Evolutionary conservation across 1,140 invertebrate species (phyloP), one percentile per base, ranked within the genome.

Genomic region (Semibalanus balanoides): DNA sequence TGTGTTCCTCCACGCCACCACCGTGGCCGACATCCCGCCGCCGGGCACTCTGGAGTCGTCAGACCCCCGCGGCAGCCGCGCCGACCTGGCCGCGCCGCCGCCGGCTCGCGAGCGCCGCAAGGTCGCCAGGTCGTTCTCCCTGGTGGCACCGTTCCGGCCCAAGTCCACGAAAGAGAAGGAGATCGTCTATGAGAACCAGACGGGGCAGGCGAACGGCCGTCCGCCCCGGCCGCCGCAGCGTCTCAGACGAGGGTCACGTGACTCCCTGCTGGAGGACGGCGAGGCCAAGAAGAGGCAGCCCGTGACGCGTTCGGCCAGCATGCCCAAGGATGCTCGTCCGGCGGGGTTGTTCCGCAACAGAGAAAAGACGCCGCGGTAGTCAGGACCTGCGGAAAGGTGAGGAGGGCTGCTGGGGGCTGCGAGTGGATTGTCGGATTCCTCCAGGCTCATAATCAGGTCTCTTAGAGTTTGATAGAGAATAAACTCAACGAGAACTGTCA

Each of bases 91-190:
- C n/a, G 28, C n/a, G 70, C 70, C 70, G n/a, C 70, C 29, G 25
- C 70, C 70, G 28, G 29, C n/a, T 3, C 74, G 78, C 35, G 78
- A 79, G 74, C 77, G 77, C 19, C 78, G 78, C 51, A 81, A 80
- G 73, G 80, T 93, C n/a, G 91, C 91, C 0, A 88, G 92, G 69
- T 93, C 91, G 40, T 91, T 93, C 77, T 93, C 91, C 5, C 89
- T 93, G 71, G 86, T 93, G 77, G 91, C 92, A 0, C 92, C 92
- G 0, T 94, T 92, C 92, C 89, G 89, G 76, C 92, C 92, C 0
- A 87, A 89, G 71, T 76, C 80, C 75, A 74, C 78, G 74, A 43
- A 77, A 9, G 79, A 79, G 76, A 78, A 76, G 30, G 70, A 72
- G 70, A 72, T 72, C 70, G 29, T 29, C 70, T 72, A 72, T 27